Base-by-base conservation (phyloP, 1,140 invertebrate genomes). In the Monochamus saltuarius region DNA sequence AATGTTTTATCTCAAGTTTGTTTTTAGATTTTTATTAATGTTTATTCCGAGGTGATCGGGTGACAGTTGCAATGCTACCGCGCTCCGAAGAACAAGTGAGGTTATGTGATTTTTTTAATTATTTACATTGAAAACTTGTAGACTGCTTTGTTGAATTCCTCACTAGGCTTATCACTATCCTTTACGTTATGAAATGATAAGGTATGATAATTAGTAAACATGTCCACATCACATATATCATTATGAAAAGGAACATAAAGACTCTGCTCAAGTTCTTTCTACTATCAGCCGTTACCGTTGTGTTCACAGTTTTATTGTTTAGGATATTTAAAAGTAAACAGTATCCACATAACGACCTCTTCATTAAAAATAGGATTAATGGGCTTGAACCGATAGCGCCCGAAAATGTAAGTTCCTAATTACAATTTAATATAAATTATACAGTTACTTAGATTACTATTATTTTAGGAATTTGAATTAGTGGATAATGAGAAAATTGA, bases 401-500 rank as follows among this genome's bases (percentile, higher is more conserved):
- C 10, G 10, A 37, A 57, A 14, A 46, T 16, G 53, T 37, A 10
- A 56, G 22, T 61, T 22, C 29, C 50, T 16, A 38, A 34, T 10
- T 10, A 19, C 4, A 19, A 58, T 38, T 35, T 42, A 14, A 39
- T 29, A 57, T 13, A 8, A 13, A 22, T 61, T n/a, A 59, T 14
- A 17, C 40, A 13, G 55, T 29, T n/a, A 34, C 17, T 8, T 10
- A 38, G 22, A 17, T 22, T 10, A 43, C 52, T 45, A 56, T 46
- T 35, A 42, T 35, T 39, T 39, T 42, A 38, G 17, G 51, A 19
- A 61, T 39, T 49, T 39, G 11, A 16, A 10, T 55, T 66, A 10
- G 47, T 61, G 4, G 59, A 69, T 52, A 75, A 74, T 59, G 73
- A 82, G 70, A 86, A 85, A 79, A 85, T 86, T 61, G 93, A 96